Evolutionary conservation across 2,113 vertebrate species (phyloP).

Genomic region (Malaclemys terrapin): DNA sequence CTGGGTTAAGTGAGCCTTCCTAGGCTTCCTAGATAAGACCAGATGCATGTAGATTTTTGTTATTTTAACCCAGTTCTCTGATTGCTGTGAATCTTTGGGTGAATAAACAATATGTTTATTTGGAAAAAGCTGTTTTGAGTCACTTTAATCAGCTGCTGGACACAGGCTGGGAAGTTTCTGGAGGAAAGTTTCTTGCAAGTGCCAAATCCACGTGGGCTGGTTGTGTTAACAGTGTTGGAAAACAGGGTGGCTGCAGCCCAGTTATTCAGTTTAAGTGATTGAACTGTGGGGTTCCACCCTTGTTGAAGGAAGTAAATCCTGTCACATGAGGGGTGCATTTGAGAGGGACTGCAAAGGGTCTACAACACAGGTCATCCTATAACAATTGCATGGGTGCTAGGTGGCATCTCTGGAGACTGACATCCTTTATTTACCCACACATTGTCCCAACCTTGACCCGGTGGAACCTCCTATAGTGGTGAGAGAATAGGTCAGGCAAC

Average conservation of each 20-base stretch:
- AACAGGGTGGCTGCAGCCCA: neutral
- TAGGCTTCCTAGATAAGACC: neutral
- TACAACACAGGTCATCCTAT: neutral
- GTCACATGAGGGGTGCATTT: neutral
- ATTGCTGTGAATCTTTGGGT: neutral
- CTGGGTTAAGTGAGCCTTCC: neutral
- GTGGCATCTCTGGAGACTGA: neutral
- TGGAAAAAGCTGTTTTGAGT: neutral
- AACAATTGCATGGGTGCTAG: neutral
- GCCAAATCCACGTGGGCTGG: neutral
- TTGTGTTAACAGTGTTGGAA: neutral
- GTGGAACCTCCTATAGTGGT: neutral
- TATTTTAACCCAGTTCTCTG: neutral
- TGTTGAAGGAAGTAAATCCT: neutral
- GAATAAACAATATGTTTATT: accelerated
- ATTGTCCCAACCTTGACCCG: neutral
- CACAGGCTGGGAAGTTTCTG: neutral
- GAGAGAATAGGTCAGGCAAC: neutral
- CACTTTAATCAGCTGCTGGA: neutral
- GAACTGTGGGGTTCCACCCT: neutral
- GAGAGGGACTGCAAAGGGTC: neutral
- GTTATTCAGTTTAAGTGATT: neutral
- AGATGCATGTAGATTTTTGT: neutral
- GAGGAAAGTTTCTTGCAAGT: neutral
- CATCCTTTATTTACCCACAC: neutral